A percentile compares a stretch with the other conserved stretches of the same genome.
These are phyloP conservation scores for Siderastrea radians DNA, from an alignment of 92 coral and sea anemone genomes.

Conservation along the genomic window DNA sequence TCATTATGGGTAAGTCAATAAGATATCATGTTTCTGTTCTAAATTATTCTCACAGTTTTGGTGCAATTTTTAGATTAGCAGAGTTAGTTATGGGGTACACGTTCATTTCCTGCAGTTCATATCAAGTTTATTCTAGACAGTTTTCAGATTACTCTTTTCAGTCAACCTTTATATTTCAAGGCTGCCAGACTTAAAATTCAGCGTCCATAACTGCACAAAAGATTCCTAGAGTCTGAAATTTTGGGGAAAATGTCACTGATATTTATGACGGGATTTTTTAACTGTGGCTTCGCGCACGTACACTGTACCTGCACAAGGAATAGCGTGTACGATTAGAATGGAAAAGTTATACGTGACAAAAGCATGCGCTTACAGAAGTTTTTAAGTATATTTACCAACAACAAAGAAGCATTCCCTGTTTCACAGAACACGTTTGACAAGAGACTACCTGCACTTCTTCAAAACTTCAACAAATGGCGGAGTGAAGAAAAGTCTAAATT, in stretches of 20 bases:
- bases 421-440: not conserved
- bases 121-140: too few relatives aligned
- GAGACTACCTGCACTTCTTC: not conserved
- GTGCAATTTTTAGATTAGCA: not conserved
- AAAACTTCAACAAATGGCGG: not conserved
- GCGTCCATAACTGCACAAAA: not conserved
- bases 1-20: not conserved
- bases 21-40: conserved; percentile 6
- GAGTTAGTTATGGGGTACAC: not conserved
- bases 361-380: conserved; percentile 2
- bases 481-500: not conserved
- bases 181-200: not conserved
- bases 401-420: conserved; percentile 8
- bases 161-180: too few relatives aligned
- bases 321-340: conserved; percentile 39
- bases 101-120: not conserved
- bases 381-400: not conserved
- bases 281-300: conserved; percentile 40
- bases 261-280: conserved; percentile 41
- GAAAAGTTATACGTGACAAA: conserved; percentile 24
- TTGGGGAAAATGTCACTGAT: not conserved
- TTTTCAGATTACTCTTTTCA: too few relatives aligned
- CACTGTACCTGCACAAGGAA: conserved; percentile 29
- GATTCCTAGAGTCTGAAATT: not conserved
- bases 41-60: not conserved